A percentile compares a stretch with the other conserved stretches of the same genome.
Evolutionary conservation across 1,140 invertebrate genomes (phyloP).

Genomic region (Nymphalis io): DNA sequence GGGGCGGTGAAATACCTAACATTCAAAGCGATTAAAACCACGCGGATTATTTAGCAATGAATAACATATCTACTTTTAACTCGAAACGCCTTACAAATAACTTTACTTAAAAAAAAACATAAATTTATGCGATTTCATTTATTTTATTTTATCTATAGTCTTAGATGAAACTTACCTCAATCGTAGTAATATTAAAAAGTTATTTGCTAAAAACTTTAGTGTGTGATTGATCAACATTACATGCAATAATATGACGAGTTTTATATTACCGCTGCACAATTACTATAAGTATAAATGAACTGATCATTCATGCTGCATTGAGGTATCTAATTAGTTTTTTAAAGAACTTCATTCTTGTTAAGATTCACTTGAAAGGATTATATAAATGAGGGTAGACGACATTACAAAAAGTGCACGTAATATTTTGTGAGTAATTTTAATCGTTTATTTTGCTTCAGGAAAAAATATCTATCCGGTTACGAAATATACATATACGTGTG

Average conservation of each 20-base stretch:
- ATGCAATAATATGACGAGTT: slow-evolving; percentile 10
- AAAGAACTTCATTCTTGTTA: slow-evolving; percentile 28
- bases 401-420: slow-evolving; percentile 13
- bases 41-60: too few species aligned
- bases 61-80: too few species aligned
- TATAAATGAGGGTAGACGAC: slow-evolving; percentile 18
- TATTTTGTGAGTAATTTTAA: neutral
- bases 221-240: slow-evolving; percentile 13
- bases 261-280: slow-evolving; percentile 24
- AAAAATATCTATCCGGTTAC: neutral
- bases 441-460: neutral
- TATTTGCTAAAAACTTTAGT: neutral
- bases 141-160: too few species aligned
- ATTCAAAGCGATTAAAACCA: too few species aligned
- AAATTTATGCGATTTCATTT: too few species aligned
- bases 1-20: too few species aligned
- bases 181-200: neutral
- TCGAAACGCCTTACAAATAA: too few species aligned
- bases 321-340: slow-evolving; percentile 22
- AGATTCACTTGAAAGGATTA: slow-evolving; percentile 8
- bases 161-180: neutral
- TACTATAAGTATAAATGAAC: neutral
- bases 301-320: slow-evolving; percentile 17
- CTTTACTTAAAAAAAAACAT: too few species aligned
- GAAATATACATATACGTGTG: neutral